phyloP scores from a whole-genome alignment of 1,140 invertebrate genomes.

The Lethrus apterus region DNA sequence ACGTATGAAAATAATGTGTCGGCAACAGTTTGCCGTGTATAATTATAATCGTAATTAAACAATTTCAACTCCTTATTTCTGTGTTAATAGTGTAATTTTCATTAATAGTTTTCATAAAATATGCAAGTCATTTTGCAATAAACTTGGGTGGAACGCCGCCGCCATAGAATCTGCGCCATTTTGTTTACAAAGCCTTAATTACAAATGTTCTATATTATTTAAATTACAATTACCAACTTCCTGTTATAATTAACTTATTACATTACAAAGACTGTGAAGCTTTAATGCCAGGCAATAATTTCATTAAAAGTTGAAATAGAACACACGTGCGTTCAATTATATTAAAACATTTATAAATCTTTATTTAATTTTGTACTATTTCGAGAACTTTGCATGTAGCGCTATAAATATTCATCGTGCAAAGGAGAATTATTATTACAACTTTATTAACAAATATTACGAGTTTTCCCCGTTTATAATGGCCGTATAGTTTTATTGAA shows the following conservation, averaged over 20 bases:
- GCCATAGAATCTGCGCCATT: constrained; percentile 10
- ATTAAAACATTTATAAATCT: constrained; percentile 36
- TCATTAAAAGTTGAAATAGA: constrained; percentile 37
- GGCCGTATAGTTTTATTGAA: too few relatives aligned
- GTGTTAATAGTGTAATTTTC: constrained; percentile 10
- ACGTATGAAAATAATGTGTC: too few relatives aligned
- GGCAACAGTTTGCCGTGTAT: too few relatives aligned
- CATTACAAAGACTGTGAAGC: constrained; percentile 35
- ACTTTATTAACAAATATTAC: too few relatives aligned
- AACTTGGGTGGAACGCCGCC: not conserved
- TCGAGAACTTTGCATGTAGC: constrained; percentile 19
- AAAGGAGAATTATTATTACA: too few relatives aligned
- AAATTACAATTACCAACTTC: constrained; percentile 38
- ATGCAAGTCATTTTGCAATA: constrained; percentile 1
- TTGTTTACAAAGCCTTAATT: constrained; percentile 30
- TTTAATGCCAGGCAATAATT: constrained; percentile 34
- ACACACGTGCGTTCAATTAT: constrained; percentile 36
- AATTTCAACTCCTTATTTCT: constrained; percentile 8
- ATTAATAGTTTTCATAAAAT: constrained; percentile 14
- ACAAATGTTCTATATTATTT: constrained; percentile 37
- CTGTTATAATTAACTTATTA: constrained; percentile 35
- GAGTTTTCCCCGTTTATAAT: too few relatives aligned
- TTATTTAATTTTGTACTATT: constrained; percentile 29
- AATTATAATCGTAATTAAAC: constrained; percentile 14
- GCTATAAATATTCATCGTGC: constrained; percentile 31